Conservation (phyloP, 2,888 invertebrate species). For the Zootermopsis nevadensis region DNA sequence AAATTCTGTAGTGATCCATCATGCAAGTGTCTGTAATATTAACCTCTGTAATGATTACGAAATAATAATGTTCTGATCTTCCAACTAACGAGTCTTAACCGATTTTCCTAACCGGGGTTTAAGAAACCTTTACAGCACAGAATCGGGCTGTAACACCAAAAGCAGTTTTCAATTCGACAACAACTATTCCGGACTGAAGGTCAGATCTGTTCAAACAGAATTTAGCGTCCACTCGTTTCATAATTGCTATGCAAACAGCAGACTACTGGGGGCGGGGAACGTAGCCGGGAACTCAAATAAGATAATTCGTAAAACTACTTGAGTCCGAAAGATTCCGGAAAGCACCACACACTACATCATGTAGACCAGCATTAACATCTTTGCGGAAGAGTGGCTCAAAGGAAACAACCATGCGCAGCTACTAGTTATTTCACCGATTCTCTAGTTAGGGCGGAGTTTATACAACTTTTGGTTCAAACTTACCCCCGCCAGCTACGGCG, state of each 20-base stretch:
- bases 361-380: background rate
- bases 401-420: background rate
- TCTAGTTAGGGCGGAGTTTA: background rate
- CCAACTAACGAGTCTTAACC: too few relatives aligned
- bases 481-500: background rate
- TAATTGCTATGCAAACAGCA: background rate
- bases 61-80: too few relatives aligned
- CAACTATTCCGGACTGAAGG: too few relatives aligned
- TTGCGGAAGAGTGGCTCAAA: background rate
- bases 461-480: slow-evolving; percentile 5
- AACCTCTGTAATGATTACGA: too few relatives aligned
- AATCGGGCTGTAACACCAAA: too few relatives aligned
- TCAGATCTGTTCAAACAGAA: too few relatives aligned
- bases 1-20: too few relatives aligned
- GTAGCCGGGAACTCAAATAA: background rate
- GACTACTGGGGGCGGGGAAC: background rate
- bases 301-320: background rate
- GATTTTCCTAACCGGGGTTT: too few relatives aligned
- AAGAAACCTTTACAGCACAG: too few relatives aligned
- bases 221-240: background rate
- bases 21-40: too few relatives aligned
- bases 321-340: background rate
- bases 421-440: background rate
- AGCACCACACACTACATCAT: background rate
- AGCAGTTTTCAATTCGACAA: too few relatives aligned